phyloP scores from a whole-genome alignment of 2,113 vertebrate species.

The Aplodontia rufa region DNA sequence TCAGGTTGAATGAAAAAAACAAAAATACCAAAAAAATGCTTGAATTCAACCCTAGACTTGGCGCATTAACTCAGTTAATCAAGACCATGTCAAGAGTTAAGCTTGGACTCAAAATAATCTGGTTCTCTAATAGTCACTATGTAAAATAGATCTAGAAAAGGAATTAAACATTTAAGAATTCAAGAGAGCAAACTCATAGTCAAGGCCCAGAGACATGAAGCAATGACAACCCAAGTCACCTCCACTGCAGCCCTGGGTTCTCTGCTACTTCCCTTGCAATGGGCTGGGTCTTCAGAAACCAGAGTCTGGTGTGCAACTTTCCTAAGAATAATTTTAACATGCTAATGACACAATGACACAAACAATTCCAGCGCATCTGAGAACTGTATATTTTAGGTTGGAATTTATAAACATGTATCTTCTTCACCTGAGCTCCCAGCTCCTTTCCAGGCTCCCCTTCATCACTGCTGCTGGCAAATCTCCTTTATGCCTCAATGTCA shows the following conservation, averaged over 20 bases:
- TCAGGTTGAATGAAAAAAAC: background rate
- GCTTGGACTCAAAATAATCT: background rate
- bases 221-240: background rate
- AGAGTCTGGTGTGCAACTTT: background rate
- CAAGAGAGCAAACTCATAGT: background rate
- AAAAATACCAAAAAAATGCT: background rate
- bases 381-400: background rate
- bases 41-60: background rate
- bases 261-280: background rate
- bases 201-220: background rate
- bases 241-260: background rate
- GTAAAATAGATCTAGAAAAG: background rate
- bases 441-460: background rate
- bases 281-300: background rate
- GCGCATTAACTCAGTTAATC: background rate
- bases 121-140: background rate
- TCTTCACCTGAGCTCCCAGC: background rate
- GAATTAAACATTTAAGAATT: background rate
- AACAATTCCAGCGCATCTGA: background rate
- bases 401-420: background rate
- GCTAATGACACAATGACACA: background rate
- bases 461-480: background rate
- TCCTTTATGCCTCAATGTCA: background rate
- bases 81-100: background rate
- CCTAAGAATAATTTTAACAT: background rate